Base-by-base conservation (phyloP, 2,113 vertebrate genomes). In the Abramis brama region DNA sequence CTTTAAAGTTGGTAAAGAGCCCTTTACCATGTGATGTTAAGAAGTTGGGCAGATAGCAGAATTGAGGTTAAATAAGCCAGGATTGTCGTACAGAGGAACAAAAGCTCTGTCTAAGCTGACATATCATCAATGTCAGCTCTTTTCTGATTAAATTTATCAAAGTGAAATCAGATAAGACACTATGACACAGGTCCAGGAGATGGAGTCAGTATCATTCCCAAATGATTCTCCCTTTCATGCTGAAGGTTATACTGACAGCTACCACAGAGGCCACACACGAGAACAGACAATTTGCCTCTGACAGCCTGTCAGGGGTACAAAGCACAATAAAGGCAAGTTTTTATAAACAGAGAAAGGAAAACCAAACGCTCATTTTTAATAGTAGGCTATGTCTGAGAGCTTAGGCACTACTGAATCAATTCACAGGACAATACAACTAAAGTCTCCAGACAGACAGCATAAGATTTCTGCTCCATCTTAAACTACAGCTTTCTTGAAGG, bases 191-290 rank as follows among this genome's bases (percentile, higher is more conserved):
- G 25, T 77, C 27, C 75, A 79, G 27, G 52, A 39, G 30, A 79
- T 60, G 52, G 77, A 79, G 30, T n/a, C 77, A 43, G 21, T 21
- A 79, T 59, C 27, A 79, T 79, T 59, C 17, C 52, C 17, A 5
- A 59, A 66, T 25, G 5, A 9, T 83, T 70, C 43, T 83, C 64
- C 19, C 23, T 85, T 84, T 76, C 73, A 62, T 60, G 25, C 70
- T 84, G 70, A 84, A 62, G 83, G 83, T 84, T 84, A 84, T 45
- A 76, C 52, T 84, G 71, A 76, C 71, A 84, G 68, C n/a, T 74
- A 74, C 33, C 5, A 13, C 33, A 76, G 55, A 30, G 75, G 59
- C 36, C 36, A 77, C 73, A 47, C 36, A 84, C 50, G 50, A 52
- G 11, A 64, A 50, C 73, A 77, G 70, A 39, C 13, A 75, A 85